Base-by-base conservation (phyloP, 1,140 invertebrate species). In the Aethina tumida region DNA sequence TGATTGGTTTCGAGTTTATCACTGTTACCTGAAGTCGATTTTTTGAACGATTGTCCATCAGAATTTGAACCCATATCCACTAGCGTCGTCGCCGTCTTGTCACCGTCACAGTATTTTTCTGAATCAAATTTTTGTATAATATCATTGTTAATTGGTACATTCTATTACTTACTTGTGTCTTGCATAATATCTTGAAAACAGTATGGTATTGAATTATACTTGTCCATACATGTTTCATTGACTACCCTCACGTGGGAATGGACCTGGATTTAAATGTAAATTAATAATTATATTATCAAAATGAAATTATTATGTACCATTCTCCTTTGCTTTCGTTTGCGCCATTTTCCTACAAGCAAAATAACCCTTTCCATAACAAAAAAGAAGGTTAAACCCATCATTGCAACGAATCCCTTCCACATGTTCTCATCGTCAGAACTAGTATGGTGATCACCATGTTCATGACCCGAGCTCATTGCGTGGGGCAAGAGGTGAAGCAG, bases 401-500 rank as follows among this genome's bases (percentile, higher is more conserved):
- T 76, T 6, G 84, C 84, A 1, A 79, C 74, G 10, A 92, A 59
- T 5, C 88, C 88, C 60, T 86, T 88, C 75, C 79, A 88, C 60
- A 90, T 79, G 43, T 82, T 79, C 34, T 69, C 59, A 24, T 71
- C 67, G 47, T 56, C 55, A 35, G 59, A 51, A 38, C 22, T 57
- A 40, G 36, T 35, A 56, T 48, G 18, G 42, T 27, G 14, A 28
- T 47, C 34, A 26, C 57, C 59, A 49, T 67, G 64, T 43, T 56
- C 44, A 22, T 44, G 36, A 17, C 35, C 26, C 10, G 24, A 27
- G 34, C 37, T 36, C 64, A 70, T 81, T 47, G 82, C 89, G 66
- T 95, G 91, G 30, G 92, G 92, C 54, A 96, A 69, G 10, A 97
- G 71, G 73, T 97, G 92, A 39, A 97, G 70, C 16, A 96, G 65